Percentiles rank a stretch among this genome's conserved stretches.
These are phyloP conservation scores for Dicrostonyx torquatus DNA, from an alignment of 2,797 vertebrate genomes.

Conservation along the genomic window DNA sequence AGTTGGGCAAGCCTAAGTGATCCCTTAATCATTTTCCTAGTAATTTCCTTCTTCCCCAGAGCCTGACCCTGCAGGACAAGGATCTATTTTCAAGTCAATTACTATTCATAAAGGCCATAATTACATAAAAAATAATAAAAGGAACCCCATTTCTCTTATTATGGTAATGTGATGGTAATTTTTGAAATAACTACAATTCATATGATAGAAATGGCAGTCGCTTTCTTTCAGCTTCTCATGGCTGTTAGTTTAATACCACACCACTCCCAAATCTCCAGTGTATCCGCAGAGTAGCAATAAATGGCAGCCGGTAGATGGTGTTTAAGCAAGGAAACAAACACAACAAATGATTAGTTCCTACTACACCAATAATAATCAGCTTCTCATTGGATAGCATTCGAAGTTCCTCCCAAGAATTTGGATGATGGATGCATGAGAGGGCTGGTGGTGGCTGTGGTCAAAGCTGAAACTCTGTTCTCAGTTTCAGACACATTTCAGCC, in stretches of 20 bases:
- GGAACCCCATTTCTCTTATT: slow-evolving; percentile 59
- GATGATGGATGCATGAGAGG: background rate
- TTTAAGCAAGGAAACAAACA: slow-evolving; percentile 56
- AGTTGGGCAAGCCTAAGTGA: slow-evolving; percentile 45
- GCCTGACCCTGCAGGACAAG: slow-evolving; percentile 56
- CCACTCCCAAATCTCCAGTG: slow-evolving; percentile 30
- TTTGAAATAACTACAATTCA: slow-evolving; percentile 55
- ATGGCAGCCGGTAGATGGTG: slow-evolving; percentile 9
- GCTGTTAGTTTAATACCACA: slow-evolving; percentile 52
- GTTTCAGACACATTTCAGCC: background rate
- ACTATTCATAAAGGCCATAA: slow-evolving; percentile 68
- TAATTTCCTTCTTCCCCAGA: slow-evolving; percentile 65
- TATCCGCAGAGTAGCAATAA: slow-evolving; percentile 19
- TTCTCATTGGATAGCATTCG: background rate
- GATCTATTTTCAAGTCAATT: slow-evolving; percentile 72
- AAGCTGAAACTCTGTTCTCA: background rate
- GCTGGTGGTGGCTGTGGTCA: background rate
- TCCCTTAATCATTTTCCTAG: slow-evolving; percentile 55
- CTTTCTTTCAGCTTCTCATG: slow-evolving; percentile 59
- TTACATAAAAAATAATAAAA: slow-evolving; percentile 67
- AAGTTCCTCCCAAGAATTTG: background rate
- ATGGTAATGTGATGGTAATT: slow-evolving; percentile 65
- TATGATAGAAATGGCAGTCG: slow-evolving; percentile 56
- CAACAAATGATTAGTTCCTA: slow-evolving; percentile 17
- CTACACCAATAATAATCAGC: background rate